Evolutionary conservation across 2,797 vertebrate species (phyloP).

Genomic region (Scyliorhinus canicula): DNA sequence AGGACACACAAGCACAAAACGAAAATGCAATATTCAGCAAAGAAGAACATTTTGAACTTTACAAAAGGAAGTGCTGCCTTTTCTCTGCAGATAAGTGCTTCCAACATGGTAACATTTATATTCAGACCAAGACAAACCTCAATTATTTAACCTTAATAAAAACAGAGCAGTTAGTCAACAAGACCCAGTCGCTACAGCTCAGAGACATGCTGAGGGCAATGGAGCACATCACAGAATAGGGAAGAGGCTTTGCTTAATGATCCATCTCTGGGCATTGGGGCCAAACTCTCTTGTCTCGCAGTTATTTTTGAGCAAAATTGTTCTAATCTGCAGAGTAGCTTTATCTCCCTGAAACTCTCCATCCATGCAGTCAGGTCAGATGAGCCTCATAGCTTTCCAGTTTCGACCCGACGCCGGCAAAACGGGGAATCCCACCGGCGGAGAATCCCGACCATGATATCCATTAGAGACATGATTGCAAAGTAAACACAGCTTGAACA

Average conservation of each 20-base stretch:
- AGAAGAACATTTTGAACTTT: not conserved
- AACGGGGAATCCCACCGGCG: no score
- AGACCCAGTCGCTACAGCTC: not conserved
- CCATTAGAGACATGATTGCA: no score
- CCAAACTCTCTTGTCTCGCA: not conserved
- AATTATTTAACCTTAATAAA: not conserved
- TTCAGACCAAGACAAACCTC: not conserved
- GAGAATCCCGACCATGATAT: no score
- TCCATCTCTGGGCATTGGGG: not conserved
- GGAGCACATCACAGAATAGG: not conserved
- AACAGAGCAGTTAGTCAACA: not conserved
- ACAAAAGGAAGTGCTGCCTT: not conserved
- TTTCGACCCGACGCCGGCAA: no score
- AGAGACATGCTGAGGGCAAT: not conserved
- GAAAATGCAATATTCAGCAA: not conserved
- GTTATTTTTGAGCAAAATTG: not conserved
- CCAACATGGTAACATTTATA: not conserved
- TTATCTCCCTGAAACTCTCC: not conserved
- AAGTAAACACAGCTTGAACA: no score
- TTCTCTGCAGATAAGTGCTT: not conserved
- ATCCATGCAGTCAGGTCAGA: not conserved
- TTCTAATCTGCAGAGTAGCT: not conserved
- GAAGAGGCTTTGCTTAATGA: not conserved
- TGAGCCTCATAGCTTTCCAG: not conserved
- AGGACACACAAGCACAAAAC: not conserved